Conservation (phyloP, 1,140 invertebrate genomes). For the Drosophila fuyamai region DNA sequence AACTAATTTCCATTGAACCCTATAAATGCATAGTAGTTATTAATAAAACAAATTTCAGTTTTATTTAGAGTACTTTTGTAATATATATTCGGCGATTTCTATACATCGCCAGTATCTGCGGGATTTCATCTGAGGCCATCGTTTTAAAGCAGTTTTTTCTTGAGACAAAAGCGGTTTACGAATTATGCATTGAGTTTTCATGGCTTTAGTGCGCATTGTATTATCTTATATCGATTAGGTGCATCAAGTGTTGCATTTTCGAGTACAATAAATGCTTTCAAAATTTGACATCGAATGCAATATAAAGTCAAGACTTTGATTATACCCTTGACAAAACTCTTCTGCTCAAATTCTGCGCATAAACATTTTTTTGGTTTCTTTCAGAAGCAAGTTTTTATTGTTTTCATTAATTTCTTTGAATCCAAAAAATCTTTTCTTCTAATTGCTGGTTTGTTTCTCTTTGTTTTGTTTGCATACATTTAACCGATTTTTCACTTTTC, state of each 20-base stretch:
- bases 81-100: slow-evolving; percentile 55
- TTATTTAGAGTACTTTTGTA: slow-evolving; percentile 51
- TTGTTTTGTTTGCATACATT: slow-evolving; percentile 45
- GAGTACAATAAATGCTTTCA: slow-evolving; percentile 48
- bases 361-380: slow-evolving; percentile 27
- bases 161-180: slow-evolving; percentile 61
- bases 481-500: slow-evolving; percentile 48
- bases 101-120: slow-evolving; percentile 36
- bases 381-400: slow-evolving; percentile 54
- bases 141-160: slow-evolving; percentile 68
- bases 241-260: slow-evolving; percentile 38
- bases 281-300: slow-evolving; percentile 57
- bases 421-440: slow-evolving; percentile 58
- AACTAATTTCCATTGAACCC: not conserved
- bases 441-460: slow-evolving; percentile 56
- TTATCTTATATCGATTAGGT: slow-evolving; percentile 40
- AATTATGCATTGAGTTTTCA: slow-evolving; percentile 36
- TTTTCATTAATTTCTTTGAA: slow-evolving; percentile 51
- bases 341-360: slow-evolving; percentile 9
- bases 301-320: slow-evolving; percentile 21
- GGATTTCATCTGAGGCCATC: slow-evolving; percentile 52
- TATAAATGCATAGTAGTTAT: slow-evolving; percentile 39
- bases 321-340: slow-evolving; percentile 25
- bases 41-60: slow-evolving; percentile 65
- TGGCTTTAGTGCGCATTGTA: slow-evolving; percentile 26